phyloP scores from a whole-genome alignment of 2,888 invertebrate genomes.

The Scrobipalpa atriplicella region DNA sequence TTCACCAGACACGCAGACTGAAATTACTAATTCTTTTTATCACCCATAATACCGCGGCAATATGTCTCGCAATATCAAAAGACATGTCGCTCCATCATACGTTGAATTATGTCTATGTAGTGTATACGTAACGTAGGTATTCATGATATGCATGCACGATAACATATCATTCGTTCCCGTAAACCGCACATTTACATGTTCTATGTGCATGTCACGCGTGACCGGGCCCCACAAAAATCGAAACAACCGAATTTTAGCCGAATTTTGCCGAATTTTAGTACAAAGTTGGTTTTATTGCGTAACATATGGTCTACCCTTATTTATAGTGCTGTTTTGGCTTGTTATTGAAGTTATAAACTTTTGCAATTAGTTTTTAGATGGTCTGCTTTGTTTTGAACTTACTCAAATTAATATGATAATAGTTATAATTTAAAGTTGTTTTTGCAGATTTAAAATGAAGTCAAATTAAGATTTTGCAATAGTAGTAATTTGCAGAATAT shows the following conservation, averaged over 20 bases:
- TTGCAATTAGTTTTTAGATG: neutral
- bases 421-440: neutral
- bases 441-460: too few relatives aligned
- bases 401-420: neutral
- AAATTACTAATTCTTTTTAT: neutral
- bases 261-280: constrained; percentile 1
- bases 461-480: too few relatives aligned
- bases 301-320: constrained; percentile 16
- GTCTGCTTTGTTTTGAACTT: neutral
- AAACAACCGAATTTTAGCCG: constrained; percentile 19
- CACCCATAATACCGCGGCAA: neutral
- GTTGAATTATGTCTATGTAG: too few relatives aligned
- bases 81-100: neutral
- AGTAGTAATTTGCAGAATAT: too few relatives aligned
- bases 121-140: too few relatives aligned
- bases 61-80: neutral
- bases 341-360: neutral
- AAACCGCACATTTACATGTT: constrained; percentile 19
- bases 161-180: constrained; percentile 23
- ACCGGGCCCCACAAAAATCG: constrained; percentile 24
- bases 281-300: constrained; percentile 23
- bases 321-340: neutral
- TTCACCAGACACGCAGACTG: neutral
- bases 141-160: constrained; percentile 7
- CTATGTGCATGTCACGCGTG: constrained; percentile 10